Evolutionary conservation across 2,797 vertebrate genomes (phyloP).

Genomic region (Amblyopsis hoosieri): DNA sequence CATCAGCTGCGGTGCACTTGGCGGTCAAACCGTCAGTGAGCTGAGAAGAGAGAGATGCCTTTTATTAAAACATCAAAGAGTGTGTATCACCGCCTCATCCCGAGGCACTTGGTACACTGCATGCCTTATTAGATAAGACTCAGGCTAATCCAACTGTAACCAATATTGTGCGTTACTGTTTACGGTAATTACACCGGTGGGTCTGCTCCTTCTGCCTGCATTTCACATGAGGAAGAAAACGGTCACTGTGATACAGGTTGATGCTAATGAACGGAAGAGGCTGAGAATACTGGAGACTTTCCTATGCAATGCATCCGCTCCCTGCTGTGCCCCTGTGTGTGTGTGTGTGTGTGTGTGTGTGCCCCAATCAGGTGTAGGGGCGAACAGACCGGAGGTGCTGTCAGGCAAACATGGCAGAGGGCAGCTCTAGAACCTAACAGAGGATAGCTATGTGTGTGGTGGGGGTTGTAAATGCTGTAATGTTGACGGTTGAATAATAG

Average conservation of each 20-base stretch:
- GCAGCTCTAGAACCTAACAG: constrained; percentile 6
- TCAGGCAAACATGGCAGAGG: constrained; percentile 43
- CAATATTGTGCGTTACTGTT: constrained; percentile 61
- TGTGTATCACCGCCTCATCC: constrained; percentile 48
- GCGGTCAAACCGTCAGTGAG: constrained; percentile 40
- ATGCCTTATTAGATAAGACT: constrained; percentile 61
- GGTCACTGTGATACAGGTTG: too few species aligned
- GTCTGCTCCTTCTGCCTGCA: constrained; percentile 42
- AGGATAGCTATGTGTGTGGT: background rate
- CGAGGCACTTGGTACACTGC: constrained; percentile 56
- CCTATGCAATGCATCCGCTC: constrained; percentile 53
- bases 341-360: constrained; percentile 52
- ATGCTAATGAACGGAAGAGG: constrained; percentile 39
- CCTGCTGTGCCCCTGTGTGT: constrained; percentile 47
- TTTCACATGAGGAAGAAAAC: constrained; percentile 41
- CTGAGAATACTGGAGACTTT: constrained; percentile 52
- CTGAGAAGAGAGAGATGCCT: constrained; percentile 39
- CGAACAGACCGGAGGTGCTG: constrained; percentile 59
- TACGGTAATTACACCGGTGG: constrained; percentile 65
- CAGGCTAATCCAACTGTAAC: constrained; percentile 66
- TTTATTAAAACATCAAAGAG: constrained; percentile 73
- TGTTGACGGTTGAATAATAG: constrained; percentile 12
- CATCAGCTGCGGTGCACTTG: constrained; percentile 43
- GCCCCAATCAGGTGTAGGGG: constrained; percentile 38
- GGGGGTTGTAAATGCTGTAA: constrained; percentile 22